Evolutionary conservation across 2,888 invertebrate genomes (phyloP).

Genomic region (Gortyna flavago): DNA sequence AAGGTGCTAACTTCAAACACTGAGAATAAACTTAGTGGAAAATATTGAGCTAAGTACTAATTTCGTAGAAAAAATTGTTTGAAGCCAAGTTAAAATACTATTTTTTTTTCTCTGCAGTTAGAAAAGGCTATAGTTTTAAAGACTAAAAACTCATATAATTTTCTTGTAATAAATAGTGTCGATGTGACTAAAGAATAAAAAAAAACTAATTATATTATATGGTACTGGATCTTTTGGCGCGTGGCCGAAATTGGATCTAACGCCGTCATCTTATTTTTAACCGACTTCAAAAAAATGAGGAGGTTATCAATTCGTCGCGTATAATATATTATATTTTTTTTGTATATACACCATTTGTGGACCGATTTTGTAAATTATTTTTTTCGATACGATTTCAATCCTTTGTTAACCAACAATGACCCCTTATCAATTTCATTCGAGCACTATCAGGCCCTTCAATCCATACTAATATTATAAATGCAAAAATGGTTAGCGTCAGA

Average conservation of each 20-base stretch:
- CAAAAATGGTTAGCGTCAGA: no score
- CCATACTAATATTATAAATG: no score
- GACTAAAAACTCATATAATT: background rate
- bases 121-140: background rate
- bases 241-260: background rate
- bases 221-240: background rate
- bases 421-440: background rate
- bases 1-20: background rate
- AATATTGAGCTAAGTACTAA: background rate
- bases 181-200: background rate
- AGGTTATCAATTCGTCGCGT: no score
- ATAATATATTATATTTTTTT: no score
- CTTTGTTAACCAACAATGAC: background rate
- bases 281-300: no score
- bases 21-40: conserved; percentile 14
- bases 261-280: background rate
- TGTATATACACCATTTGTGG: no score
- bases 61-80: conserved; percentile 6
- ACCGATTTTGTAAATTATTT: no score
- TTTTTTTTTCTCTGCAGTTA: background rate
- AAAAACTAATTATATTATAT: background rate
- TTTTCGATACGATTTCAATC: background rate
- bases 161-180: background rate
- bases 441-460: background rate
- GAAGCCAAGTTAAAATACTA: background rate